Percentiles rank a stretch among this genome's conserved stretches.
Conservation (phyloP, 2,797 vertebrate species). For the Mallotus villosus region DNA sequence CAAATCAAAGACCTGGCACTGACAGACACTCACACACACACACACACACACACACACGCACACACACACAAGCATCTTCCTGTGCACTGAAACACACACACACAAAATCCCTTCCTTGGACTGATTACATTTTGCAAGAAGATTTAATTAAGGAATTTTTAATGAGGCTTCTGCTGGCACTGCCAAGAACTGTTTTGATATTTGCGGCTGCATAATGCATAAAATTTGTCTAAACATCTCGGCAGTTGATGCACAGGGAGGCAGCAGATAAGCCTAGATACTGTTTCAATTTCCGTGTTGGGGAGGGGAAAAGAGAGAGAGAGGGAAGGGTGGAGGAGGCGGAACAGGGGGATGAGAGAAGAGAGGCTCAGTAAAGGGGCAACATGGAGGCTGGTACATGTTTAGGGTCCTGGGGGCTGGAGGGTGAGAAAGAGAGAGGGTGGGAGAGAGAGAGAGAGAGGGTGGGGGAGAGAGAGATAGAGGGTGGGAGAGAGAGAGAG, state of each 20-base stretch:
- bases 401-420: constrained; percentile 43
- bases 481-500: too few relatives aligned
- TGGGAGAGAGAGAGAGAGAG: too few relatives aligned
- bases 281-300: constrained; percentile 88
- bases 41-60: constrained; percentile 35
- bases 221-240: constrained; percentile 91
- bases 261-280: constrained; percentile 86
- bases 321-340: constrained; percentile 31
- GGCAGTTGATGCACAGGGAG: constrained; percentile 84
- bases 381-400: constrained; percentile 67
- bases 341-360: constrained; percentile 56
- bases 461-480: too few relatives aligned
- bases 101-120: constrained; percentile 83
- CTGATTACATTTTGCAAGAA: constrained; percentile 89
- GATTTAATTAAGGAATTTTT: constrained; percentile 93
- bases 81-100: constrained; percentile 32
- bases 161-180: constrained; percentile 88
- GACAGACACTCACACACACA: constrained; percentile 73
- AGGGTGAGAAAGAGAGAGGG: too few relatives aligned
- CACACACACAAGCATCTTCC: constrained; percentile 32
- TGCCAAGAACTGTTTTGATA: constrained; percentile 91
- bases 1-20: constrained; percentile 85
- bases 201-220: constrained; percentile 90
- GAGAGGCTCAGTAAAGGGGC: constrained; percentile 81
- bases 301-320: constrained; percentile 63